Evolutionary conservation across 2,113 vertebrate species (phyloP).

Genomic region (Cryptomyrus ogoouensis): DNA sequence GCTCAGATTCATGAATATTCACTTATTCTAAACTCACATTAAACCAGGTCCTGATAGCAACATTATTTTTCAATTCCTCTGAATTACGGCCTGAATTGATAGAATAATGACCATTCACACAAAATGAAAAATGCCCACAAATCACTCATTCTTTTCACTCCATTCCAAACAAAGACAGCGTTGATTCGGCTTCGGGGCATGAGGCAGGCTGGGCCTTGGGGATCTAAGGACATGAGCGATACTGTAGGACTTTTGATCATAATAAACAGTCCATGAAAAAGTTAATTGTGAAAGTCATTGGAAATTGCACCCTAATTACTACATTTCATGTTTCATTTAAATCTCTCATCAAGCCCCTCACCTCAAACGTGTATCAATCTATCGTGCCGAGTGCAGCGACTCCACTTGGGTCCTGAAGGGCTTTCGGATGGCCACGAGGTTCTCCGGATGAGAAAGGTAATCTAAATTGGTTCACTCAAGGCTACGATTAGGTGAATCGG

Average conservation of each 20-base stretch:
- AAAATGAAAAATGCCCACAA: not conserved
- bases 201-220: not conserved
- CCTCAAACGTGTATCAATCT: not conserved
- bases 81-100: slow-evolving; percentile 70
- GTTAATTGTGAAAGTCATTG: slow-evolving; percentile 16
- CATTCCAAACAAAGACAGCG: not conserved
- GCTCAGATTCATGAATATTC: not conserved
- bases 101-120: slow-evolving; percentile 52
- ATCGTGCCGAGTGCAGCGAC: not conserved
- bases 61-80: slow-evolving; percentile 65
- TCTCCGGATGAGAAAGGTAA: not conserved
- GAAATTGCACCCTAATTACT: slow-evolving; percentile 8
- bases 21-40: not conserved
- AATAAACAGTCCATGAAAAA: slow-evolving; percentile 15
- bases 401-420: slow-evolving; percentile 5
- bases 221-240: not conserved
- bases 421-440: not conserved
- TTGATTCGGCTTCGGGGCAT: not conserved
- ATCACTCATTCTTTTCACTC: not conserved
- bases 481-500: slow-evolving; percentile 2
- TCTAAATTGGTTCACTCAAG: slow-evolving; percentile 20
- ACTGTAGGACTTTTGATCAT: slow-evolving; percentile 1
- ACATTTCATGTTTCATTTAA: slow-evolving; percentile 19
- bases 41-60: slow-evolving; percentile 62
- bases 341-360: slow-evolving; percentile 1